Base-by-base conservation (phyloP, 2,113 vertebrate genomes). In the Neogobius melanostomus region DNA sequence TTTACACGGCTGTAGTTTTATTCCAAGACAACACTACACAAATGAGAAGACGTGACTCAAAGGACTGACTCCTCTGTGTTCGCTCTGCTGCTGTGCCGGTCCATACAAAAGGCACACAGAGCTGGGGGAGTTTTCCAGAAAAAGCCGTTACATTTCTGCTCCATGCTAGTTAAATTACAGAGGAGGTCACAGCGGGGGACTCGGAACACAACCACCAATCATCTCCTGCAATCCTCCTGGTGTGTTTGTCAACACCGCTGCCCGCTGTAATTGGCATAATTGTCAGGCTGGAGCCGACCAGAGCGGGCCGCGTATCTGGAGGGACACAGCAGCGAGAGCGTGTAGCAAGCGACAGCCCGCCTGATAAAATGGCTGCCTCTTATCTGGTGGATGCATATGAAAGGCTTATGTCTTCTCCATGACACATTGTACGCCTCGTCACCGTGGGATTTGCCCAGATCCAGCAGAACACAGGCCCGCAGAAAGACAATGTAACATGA, bases 361-460 rank as follows among this genome's bases (percentile, higher is more conserved):
- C 85, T 81, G 89, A 92, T 92, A 92, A 93, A 92, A 93, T 92
- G 90, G 90, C 89, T 87, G 89, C 85, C 74, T 93, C 90, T 93
- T 92, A 94, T 93, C 92, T 93, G 88, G 72, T 64, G 86, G 86
- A 87, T 92, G 89, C 90, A 92, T 92, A 91, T 93, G 92, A 93
- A 93, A 92, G 91, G 92, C 91, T 92, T 92, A 91, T 79, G 85
- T 79, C 73, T 89, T 90, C 90, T 91, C 84, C 66, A 79, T 92
- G 89, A 91, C 91, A 93, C 88, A 91, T 85, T 90, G 81, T 80
- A 85, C 51, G 83, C 85, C 91, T 90, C 84, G 83, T 90, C 89
- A 80, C 84, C 75, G 67, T 64, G 87, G 90, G 89, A 92, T 92
- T 92, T 91, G 82, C 85, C 78, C 79, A 85, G 89, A 84, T 89